Conservation (phyloP, 1,140 invertebrate genomes). For the Solen grandis region DNA sequence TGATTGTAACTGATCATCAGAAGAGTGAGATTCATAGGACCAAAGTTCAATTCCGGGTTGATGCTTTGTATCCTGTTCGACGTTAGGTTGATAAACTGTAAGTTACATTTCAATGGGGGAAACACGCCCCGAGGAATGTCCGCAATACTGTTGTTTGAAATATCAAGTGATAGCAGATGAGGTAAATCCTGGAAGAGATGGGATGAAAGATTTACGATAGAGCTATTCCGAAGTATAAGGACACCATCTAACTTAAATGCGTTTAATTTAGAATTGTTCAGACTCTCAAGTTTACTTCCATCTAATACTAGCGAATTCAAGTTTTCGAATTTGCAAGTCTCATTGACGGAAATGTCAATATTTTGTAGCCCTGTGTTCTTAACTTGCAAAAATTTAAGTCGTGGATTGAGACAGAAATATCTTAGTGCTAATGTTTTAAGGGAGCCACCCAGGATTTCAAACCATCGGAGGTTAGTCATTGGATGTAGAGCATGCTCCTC, state of each 20-base stretch:
- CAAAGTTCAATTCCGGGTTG: not conserved
- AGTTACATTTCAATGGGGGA: not conserved
- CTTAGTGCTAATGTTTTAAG: not conserved
- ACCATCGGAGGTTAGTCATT: not conserved
- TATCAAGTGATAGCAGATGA: conserved; percentile 2
- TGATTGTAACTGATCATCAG: not conserved
- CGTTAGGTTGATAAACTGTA: conserved; percentile 14
- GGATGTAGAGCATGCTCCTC: not conserved
- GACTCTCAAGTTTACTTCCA: conserved; percentile 1
- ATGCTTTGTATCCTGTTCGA: not conserved
- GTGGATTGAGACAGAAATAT: conserved; percentile 4
- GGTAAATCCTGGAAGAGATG: conserved; percentile 7
- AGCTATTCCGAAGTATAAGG: not conserved
- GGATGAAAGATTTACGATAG: not conserved
- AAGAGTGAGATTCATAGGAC: not conserved
- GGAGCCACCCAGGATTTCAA: not conserved
- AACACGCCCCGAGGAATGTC: conserved; percentile 6
- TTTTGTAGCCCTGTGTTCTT: not conserved
- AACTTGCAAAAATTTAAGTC: conserved; percentile 5
- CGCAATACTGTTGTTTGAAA: conserved; percentile 5
- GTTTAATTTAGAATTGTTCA: conserved; percentile 11
- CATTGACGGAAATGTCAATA: not conserved
- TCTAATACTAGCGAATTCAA: conserved; percentile 16
- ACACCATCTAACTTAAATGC: conserved; percentile 19
- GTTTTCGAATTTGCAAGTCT: not conserved